Evolutionary conservation across 1,140 invertebrate species (phyloP).

Genomic region (Spodoptera frugiperda): DNA sequence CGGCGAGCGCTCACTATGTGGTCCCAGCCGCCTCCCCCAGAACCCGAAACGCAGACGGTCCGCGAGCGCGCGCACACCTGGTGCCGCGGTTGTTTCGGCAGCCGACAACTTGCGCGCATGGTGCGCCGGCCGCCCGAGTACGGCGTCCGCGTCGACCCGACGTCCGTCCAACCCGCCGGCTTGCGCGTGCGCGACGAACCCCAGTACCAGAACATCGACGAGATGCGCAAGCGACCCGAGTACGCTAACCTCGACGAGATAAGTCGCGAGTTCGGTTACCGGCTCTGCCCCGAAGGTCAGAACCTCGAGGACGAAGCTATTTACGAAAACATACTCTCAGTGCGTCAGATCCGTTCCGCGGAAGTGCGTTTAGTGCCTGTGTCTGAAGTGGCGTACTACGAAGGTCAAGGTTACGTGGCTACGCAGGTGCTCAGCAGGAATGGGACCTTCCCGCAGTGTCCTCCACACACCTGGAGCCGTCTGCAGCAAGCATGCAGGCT

Average conservation of each 20-base stretch:
- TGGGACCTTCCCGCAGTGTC: constrained; percentile 84
- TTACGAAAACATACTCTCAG: constrained; percentile 83
- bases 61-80: constrained; percentile 59
- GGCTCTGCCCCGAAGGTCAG: constrained; percentile 83
- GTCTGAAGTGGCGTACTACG: constrained; percentile 80
- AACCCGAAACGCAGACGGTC: constrained; percentile 65
- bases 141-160: constrained; percentile 75
- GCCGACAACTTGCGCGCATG: constrained; percentile 73
- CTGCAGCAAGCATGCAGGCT: constrained; percentile 73
- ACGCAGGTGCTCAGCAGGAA: constrained; percentile 81
- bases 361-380: constrained; percentile 84
- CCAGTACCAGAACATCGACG: constrained; percentile 81
- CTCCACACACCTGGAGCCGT: constrained; percentile 77
- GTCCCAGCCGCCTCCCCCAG: constrained; percentile 79
- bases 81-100: constrained; percentile 66
- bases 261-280: constrained; percentile 82
- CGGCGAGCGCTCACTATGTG: constrained; percentile 80
- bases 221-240: constrained; percentile 79
- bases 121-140: constrained; percentile 77
- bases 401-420: constrained; percentile 82
- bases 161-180: constrained; percentile 69
- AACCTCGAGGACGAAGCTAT: constrained; percentile 84
- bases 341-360: constrained; percentile 82
- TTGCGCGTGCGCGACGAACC: constrained; percentile 75
- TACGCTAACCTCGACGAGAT: constrained; percentile 84